Evolutionary conservation across 2,797 vertebrate species (phyloP).

Genomic region (Lacerta viridis): DNA sequence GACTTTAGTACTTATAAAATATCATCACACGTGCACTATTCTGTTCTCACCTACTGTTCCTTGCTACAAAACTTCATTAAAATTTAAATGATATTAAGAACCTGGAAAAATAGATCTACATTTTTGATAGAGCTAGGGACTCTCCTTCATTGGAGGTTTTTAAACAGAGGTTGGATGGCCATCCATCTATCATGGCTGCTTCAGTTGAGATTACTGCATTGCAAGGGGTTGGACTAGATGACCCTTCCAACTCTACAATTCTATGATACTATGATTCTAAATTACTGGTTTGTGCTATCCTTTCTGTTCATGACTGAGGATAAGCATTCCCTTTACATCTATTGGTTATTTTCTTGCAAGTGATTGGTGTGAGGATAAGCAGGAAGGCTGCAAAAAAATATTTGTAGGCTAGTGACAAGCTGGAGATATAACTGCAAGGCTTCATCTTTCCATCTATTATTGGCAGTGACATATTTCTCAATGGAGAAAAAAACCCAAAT

Average conservation of each 20-base stretch:
- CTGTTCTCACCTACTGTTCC: not conserved
- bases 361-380: not conserved
- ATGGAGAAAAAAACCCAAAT: not conserved
- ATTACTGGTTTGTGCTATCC: not conserved
- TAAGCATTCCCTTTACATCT: not conserved
- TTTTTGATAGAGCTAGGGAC: not conserved
- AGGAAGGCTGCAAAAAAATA: not conserved
- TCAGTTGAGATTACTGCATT: no score
- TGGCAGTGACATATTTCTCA: not conserved
- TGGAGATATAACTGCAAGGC: not conserved
- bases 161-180: no score
- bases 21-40: not conserved
- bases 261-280: not conserved
- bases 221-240: no score
- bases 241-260: no score
- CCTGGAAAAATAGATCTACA: not conserved
- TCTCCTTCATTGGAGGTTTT: no score
- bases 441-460: not conserved
- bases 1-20: not conserved
- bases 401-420: not conserved
- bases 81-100: not conserved
- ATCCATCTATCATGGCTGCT: no score
- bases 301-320: not conserved
- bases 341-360: not conserved
- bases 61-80: not conserved